These are phyloP conservation scores for Stratiomys singularior DNA, from an alignment of 2,888 invertebrate species.

Conservation along the genomic window DNA sequence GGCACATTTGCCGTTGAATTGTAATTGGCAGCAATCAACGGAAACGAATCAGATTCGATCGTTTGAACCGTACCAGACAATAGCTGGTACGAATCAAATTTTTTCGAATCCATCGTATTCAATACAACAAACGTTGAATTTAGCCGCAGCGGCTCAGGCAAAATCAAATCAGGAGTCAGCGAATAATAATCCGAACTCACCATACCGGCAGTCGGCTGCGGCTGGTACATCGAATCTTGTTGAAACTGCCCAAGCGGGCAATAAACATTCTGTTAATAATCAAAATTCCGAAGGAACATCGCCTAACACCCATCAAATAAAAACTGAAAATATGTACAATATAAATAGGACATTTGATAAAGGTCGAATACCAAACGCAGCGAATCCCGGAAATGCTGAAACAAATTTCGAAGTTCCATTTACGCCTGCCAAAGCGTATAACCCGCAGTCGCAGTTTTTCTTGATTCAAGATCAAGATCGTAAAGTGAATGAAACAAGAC, in stretches of 20 bases:
- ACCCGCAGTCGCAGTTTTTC: conserved; percentile 41
- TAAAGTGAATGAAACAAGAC: conserved; percentile 2
- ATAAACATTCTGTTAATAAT: conserved; percentile 65
- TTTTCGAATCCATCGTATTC: conserved; percentile 66
- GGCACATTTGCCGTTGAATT: conserved; percentile 55
- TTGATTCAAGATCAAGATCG: conserved; percentile 23
- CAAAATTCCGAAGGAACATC: conserved; percentile 41
- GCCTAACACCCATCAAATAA: conserved; percentile 26
- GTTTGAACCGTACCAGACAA: conserved; percentile 33
- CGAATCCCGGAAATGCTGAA: conserved; percentile 8
- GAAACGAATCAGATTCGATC: conserved; percentile 66
- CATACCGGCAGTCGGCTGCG: conserved; percentile 73
- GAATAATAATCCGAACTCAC: conserved; percentile 34
- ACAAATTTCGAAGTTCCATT: conserved; percentile 40
- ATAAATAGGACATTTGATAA: conserved; percentile 42
- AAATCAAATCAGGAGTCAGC: neutral
- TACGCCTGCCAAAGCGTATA: conserved; percentile 62
- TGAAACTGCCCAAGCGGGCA: conserved; percentile 65
- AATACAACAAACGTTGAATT: conserved; percentile 68
- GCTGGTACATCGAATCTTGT: conserved; percentile 62
- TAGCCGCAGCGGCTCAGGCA: conserved; percentile 53
- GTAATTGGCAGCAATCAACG: conserved; percentile 58
- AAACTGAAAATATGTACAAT: conserved; percentile 35
- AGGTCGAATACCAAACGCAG: conserved; percentile 32
- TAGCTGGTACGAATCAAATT: conserved; percentile 69